Base-by-base conservation (phyloP, 2,113 vertebrate species). In the Xiphophorus maculatus region DNA sequence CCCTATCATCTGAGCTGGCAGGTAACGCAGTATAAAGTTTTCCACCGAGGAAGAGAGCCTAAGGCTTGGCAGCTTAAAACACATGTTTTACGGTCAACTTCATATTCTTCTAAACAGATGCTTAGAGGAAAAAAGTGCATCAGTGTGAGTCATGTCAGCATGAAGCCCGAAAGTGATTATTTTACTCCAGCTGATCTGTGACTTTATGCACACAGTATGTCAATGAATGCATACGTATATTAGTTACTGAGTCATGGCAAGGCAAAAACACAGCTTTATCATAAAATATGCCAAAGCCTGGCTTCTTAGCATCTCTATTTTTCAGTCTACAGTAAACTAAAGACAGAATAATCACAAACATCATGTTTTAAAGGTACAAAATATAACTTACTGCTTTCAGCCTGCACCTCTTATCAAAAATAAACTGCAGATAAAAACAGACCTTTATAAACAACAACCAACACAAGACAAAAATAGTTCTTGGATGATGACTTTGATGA, bases 1-100 rank as follows among this genome's bases (percentile, higher is more conserved):
- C 48, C 74, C 69, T 51, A 73, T 87, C 82, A 86, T 86, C 64
- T 0, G 12, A 69, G 76, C 63, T 90, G 90, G 80, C 88, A 89
- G 87, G 82, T 79, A 86, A 84, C 64, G 79, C 66, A 82, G 90
- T 82, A 83, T 80, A 80, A 76, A 88, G 73, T 67, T 86, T 88
- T 60, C 84, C 73, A 25, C 72, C 37, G 73, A 86, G 67, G 25
- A 58, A 75, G 70, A 79, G 75, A 77, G 87, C 76, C 80, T 51
- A 76, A 77, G 83, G 88, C 82, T 82, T 68, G 65, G 58, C 66
- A 72, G 54, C 58, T 30, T 69, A 78, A 77, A 40, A 63, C 71
- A 42, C 69, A 73, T 29, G 48, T 11, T 1, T 40, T 30, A 69
- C 44, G 58, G 75, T 79, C 70, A 63, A 28, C 66, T 79, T 61